Percentiles rank a stretch among this genome's conserved stretches.
Evolutionary conservation across 2,113 vertebrate species (phyloP).

Genomic region (human (Homo sapiens)): DNA sequence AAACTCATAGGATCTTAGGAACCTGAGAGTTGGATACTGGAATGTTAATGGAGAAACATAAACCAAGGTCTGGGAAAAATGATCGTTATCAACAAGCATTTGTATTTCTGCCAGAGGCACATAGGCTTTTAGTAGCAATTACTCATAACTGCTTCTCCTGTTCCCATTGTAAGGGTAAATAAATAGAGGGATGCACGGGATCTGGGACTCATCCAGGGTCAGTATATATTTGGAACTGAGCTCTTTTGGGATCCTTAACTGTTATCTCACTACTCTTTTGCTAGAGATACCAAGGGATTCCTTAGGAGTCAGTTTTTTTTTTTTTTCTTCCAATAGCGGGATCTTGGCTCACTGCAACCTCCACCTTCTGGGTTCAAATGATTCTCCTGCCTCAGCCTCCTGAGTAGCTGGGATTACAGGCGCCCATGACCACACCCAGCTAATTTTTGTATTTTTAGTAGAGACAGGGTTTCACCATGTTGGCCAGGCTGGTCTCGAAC

Average conservation of each 20-base stretch:
- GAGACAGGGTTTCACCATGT: too few relatives aligned
- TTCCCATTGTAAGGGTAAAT: slow-evolving; percentile 48
- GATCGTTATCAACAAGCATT: slow-evolving; percentile 46
- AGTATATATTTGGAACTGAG: neutral
- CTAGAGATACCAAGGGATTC: neutral
- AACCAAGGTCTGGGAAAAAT: slow-evolving; percentile 57
- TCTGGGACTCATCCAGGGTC: neutral
- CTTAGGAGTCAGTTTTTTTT: neutral
- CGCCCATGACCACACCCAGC: too few relatives aligned
- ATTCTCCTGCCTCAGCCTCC: too few relatives aligned
- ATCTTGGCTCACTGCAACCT: too few relatives aligned
- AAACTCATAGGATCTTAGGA: neutral
- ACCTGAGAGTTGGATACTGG: slow-evolving; percentile 22
- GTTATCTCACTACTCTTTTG: neutral
- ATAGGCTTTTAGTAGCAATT: slow-evolving; percentile 51
- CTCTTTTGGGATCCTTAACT: neutral
- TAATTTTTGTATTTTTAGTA: too few relatives aligned
- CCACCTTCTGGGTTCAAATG: too few relatives aligned
- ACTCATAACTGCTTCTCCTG: slow-evolving; percentile 3
- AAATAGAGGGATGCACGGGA: neutral
- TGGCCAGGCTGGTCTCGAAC: too few relatives aligned
- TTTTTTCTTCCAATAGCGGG: too few relatives aligned
- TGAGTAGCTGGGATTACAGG: too few relatives aligned
- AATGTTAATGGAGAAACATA: slow-evolving; percentile 57
- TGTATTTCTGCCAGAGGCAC: slow-evolving; percentile 62